Evolutionary conservation across 1,140 invertebrate genomes (phyloP).

Genomic region (Latrodectus geometricus): DNA sequence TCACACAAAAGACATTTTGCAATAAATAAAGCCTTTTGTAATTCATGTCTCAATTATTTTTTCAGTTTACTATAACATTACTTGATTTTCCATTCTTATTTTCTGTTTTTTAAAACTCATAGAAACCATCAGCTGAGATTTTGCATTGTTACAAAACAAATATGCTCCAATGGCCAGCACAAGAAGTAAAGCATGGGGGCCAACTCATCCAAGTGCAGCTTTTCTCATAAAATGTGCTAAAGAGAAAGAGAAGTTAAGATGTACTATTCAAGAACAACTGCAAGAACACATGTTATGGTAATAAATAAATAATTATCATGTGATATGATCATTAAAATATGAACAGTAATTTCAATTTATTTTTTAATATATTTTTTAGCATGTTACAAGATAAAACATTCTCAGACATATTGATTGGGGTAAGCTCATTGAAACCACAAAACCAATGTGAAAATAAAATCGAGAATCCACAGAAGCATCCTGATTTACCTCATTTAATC

Average conservation of each 20-base stretch:
- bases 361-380: conserved; percentile 8
- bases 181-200: conserved; percentile 39
- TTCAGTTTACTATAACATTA: too few relatives aligned
- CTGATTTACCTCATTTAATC: conserved; percentile 17
- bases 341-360: not conserved
- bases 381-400: conserved; percentile 48
- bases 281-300: conserved; percentile 62
- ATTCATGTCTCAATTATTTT: too few relatives aligned
- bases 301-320: not conserved
- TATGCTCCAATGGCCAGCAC: conserved; percentile 61
- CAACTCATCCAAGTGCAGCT: conserved; percentile 61
- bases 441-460: conserved; percentile 17
- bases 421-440: conserved; percentile 1
- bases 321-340: not conserved
- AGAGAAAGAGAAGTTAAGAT: conserved; percentile 62
- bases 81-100: too few relatives aligned
- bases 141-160: not conserved
- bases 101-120: not conserved
- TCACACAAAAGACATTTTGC: too few relatives aligned
- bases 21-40: too few relatives aligned
- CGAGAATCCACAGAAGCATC: not conserved
- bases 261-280: conserved; percentile 57
- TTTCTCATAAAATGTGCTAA: conserved; percentile 63
- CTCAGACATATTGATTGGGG: conserved; percentile 42
- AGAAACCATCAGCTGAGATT: conserved; percentile 3